Conservation (phyloP, 2,113 vertebrate species). For the Notechis scutatus region DNA sequence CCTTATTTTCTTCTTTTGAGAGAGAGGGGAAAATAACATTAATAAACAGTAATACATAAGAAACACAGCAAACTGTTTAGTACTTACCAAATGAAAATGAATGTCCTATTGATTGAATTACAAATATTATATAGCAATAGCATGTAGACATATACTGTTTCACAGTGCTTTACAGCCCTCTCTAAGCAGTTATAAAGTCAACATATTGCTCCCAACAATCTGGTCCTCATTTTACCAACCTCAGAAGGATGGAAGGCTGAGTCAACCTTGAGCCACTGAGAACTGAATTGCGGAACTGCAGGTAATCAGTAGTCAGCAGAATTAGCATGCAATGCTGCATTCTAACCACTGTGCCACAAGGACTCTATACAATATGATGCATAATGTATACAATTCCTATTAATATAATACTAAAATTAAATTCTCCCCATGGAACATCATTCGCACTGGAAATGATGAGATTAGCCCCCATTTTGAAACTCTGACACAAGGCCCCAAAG, state of each 20-base stretch:
- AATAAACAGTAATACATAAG: rapidly evolving
- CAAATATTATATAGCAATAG: neutral
- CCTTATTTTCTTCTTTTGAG: constrained; percentile 28
- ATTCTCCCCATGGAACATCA: neutral
- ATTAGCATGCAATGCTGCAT: too few relatives aligned
- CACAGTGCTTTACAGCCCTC: too few relatives aligned
- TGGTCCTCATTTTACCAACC: too few relatives aligned
- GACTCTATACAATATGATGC: neutral
- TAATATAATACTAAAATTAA: neutral
- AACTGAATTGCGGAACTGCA: too few relatives aligned
- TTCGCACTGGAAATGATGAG: neutral
- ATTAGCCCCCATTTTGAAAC: neutral
- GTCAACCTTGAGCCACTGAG: too few relatives aligned
- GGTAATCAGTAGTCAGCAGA: too few relatives aligned
- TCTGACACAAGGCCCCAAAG: too few relatives aligned
- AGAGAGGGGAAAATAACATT: neutral
- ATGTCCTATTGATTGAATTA: neutral
- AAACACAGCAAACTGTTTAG: neutral
- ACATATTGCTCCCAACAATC: too few relatives aligned
- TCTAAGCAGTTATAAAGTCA: too few relatives aligned
- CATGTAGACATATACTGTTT: neutral
- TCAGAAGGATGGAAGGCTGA: too few relatives aligned
- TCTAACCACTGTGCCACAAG: too few relatives aligned
- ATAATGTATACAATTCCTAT: neutral
- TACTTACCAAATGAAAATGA: neutral